These are phyloP conservation scores for Coccyzus lansbergi DNA, from an alignment of 2,797 vertebrate genomes.

Conservation along the genomic window DNA sequence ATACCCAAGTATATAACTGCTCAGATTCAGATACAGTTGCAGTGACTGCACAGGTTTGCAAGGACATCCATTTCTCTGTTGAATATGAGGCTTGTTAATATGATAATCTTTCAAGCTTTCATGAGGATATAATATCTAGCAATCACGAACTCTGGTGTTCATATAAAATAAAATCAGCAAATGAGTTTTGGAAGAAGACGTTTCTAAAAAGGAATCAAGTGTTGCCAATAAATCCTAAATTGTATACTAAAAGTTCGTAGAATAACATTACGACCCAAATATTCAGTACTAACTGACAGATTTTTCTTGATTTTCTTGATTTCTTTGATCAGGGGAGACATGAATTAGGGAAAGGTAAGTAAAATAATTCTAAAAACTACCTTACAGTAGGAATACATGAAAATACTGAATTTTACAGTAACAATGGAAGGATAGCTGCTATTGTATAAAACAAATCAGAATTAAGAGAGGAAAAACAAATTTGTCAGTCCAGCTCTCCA, in stretches of 20 bases:
- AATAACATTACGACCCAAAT: background rate
- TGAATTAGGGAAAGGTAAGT: background rate
- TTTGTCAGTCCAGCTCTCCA: background rate
- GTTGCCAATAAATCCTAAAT: background rate
- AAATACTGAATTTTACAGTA: background rate
- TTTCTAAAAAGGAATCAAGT: background rate
- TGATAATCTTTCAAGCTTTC: conserved; percentile 58
- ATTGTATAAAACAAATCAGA: background rate
- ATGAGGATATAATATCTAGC: background rate
- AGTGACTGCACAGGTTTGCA: background rate
- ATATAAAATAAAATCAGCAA: background rate
- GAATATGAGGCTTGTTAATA: conserved; percentile 37
- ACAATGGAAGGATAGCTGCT: background rate
- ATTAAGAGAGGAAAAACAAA: background rate
- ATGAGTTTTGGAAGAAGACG: background rate
- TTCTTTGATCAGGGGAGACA: background rate
- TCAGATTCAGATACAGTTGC: conserved; percentile 21
- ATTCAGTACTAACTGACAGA: background rate
- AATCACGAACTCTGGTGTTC: background rate
- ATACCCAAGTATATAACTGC: background rate
- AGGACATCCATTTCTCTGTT: conserved; percentile 44
- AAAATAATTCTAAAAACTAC: background rate
- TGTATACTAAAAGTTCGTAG: background rate
- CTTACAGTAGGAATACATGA: background rate
- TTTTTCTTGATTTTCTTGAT: background rate